Base-by-base conservation (phyloP, 2,888 invertebrate species). In the Parnassius glacialis region DNA sequence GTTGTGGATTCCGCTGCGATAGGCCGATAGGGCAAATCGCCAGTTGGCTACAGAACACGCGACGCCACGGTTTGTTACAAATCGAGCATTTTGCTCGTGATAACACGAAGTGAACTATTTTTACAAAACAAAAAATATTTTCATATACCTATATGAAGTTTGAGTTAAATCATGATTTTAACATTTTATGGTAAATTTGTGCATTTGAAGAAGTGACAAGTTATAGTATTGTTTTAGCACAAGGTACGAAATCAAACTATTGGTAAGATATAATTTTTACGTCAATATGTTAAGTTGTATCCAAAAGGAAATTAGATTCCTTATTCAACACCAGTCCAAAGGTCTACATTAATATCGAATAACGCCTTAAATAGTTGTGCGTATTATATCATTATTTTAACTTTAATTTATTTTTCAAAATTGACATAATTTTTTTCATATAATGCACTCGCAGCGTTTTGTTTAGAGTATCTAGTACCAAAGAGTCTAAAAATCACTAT, bases 11-110 rank as follows among this genome's bases (percentile, higher is more conserved):
- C 81, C 79, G 78, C 79, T 79, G 76, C 75, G 74, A 74, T 78
- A 84, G 85, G 90, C 75, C 75, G 74, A 74, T 78, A 84, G 85
- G 90, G 90, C 90, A 90, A 81, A 68, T 70, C 86, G 90, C 90
- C 90, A 90, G 90, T 90, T 90, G 90, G 90, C 90, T 79, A 74
- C 77, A 78, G 78, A 69, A 74, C 81, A 79, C 78, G 82, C 79
- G 71, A 72, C 78, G 80, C 76, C 65, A 65, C 72, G 70, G 74
- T 72, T n/a, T 70, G 73, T 34, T 52, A 60, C 45, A 47, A 62
- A 52, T 59, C 59, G 58, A 53, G 62, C 59, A 51, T 65, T 69
- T 67, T 64, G 55, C 63, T 59, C 50, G 54, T 51, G 59, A 65
- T 62, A 65, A 57, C 64, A 60, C 53, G 59, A 7, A 34, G 43